Conservation (phyloP, 2,888 invertebrate species). For the Mythimna impura region DNA sequence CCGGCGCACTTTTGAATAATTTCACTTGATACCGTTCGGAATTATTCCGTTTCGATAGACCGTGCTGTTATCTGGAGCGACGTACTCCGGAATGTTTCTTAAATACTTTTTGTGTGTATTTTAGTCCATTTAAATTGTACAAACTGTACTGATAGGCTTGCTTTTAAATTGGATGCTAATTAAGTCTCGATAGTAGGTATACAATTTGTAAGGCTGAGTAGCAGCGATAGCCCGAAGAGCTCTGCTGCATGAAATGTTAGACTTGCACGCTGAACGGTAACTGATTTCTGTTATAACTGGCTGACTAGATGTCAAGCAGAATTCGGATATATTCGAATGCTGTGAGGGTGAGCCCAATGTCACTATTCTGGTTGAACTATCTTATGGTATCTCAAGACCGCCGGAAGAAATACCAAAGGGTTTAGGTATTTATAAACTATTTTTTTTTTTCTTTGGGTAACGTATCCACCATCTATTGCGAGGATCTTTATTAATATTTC, state of each 20-base stretch:
- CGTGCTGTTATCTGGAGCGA: conserved; percentile 53
- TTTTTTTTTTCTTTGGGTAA: background rate
- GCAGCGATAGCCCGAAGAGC: background rate
- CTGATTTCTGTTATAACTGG: conserved; percentile 2
- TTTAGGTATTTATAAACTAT: too few species aligned
- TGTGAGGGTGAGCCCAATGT: background rate
- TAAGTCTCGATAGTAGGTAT: conserved; percentile 18
- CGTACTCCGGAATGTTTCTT: conserved; percentile 23
- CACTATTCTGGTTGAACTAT: background rate
- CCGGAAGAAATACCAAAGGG: too few species aligned
- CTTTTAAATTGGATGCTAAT: conserved; percentile 27
- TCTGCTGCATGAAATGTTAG: background rate
- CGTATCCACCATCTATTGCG: background rate
- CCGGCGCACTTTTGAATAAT: conserved; percentile 72
- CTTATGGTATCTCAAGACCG: background rate
- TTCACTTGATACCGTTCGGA: conserved; percentile 68
- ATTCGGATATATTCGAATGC: background rate
- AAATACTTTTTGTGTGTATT: conserved; percentile 19
- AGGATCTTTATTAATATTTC: background rate
- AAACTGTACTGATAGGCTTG: conserved; percentile 14
- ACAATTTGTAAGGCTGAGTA: conserved; percentile 30
- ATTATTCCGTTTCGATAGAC: conserved; percentile 63
- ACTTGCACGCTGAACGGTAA: background rate
- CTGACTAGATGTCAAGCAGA: too few species aligned
- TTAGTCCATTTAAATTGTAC: conserved; percentile 16